Evolutionary conservation across 2,113 vertebrate genomes (phyloP), one percentile per base, ranked within the genome.

Genomic region (Chloroceryle aenea): DNA sequence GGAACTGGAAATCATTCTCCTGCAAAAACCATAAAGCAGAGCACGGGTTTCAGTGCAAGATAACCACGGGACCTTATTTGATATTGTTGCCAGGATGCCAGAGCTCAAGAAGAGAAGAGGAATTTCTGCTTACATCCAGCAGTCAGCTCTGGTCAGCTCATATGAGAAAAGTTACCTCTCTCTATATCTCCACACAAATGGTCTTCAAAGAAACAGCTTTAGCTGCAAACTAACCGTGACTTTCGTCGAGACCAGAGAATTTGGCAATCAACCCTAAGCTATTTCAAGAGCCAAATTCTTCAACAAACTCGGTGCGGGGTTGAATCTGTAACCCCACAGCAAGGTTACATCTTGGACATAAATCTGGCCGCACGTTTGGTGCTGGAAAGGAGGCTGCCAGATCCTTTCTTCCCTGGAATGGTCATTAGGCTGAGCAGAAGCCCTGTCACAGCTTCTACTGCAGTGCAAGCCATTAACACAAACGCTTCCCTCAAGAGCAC

Each of bases 11-110:
- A 74, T 2, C 34, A 20, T 3, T 78, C 20, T 45, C 21, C 14
- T 16, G 8, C 2, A 7, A 9, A 45, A 12, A 1, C 1, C 34
- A 40, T 0, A 19, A 67, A 56, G 20, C 32, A 62, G 50, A 17
- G 20, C 34, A 55, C 7, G 6, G 22, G 26, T 43, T 71, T 58
- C 4, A 18, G 40, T 53, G n/a, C 43, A 32, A 75, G 69, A 10
- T 9, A 66, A 52, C 15, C 53, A 26, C 12, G 50, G 55, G 38
- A 27, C n/a, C 10, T 14, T 34, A 23, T 20, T 30, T 4, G 7
- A 14, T 27, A 47, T 10, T 26, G 61, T 11, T 78, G n/a, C 40
- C 52, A 48, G 43, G 29, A 43, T 20, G 26, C 0, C n/a, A 34
- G 36, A 75, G 34, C 13, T 62, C 29, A 45, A 2, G 10, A 50